phyloP scores from a whole-genome alignment of 2,797 vertebrate species.

The Malurus leucopterus region DNA sequence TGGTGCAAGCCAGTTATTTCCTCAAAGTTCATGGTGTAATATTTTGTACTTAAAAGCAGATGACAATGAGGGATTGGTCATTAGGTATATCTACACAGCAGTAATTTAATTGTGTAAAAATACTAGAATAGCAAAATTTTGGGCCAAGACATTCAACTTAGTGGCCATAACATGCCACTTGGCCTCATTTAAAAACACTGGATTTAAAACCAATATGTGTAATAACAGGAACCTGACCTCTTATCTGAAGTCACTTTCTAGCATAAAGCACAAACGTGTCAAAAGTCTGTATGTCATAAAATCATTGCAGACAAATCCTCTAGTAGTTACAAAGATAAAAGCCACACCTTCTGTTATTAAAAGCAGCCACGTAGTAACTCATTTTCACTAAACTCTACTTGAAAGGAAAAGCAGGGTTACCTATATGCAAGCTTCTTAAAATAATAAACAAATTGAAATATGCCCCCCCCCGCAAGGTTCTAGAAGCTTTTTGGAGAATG shows the following conservation, averaged over 20 bases:
- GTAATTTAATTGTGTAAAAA: neutral
- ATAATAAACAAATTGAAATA: neutral
- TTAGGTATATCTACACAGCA: neutral
- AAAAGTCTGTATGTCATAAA: neutral
- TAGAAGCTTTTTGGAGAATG: neutral
- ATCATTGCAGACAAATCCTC: neutral
- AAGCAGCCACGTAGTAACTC: neutral
- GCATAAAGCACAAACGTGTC: neutral
- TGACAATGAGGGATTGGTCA: neutral
- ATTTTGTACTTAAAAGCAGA: neutral
- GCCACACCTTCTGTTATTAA: accelerated
- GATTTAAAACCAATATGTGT: neutral
- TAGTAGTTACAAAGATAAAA: neutral
- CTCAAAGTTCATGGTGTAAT: neutral
- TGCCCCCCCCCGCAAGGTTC: accelerated
- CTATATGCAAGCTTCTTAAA: neutral
- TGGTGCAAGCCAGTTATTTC: neutral
- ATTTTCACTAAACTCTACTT: neutral
- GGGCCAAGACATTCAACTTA: neutral
- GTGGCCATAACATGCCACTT: neutral
- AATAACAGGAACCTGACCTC: neutral
- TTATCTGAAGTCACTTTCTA: neutral
- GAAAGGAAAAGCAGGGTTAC: neutral
- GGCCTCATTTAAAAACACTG: neutral
- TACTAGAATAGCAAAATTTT: neutral